phyloP scores from a whole-genome alignment of 2,113 vertebrate genomes.

The Hemiprocne comata region DNA sequence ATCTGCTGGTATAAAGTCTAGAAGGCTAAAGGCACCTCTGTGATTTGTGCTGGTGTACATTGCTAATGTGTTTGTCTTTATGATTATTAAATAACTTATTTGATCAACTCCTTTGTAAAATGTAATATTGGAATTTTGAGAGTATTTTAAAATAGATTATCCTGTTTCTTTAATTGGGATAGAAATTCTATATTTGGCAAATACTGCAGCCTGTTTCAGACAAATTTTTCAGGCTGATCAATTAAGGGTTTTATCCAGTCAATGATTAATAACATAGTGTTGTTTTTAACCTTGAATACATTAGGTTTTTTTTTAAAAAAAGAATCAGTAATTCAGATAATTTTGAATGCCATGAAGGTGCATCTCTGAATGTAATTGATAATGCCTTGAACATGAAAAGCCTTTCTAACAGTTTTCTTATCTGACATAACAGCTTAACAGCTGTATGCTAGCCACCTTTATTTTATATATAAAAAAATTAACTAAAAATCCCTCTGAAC shows the following conservation, averaged over 20 bases:
- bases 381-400: slow-evolving; percentile 2
- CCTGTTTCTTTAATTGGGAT: not conserved
- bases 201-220: not conserved
- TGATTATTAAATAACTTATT: not conserved
- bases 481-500: slow-evolving; percentile 73
- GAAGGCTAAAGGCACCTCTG: not conserved
- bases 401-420: slow-evolving; percentile 15
- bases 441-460: slow-evolving; percentile 47
- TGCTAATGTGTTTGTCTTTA: not conserved
- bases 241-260: not conserved
- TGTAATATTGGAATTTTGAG: not conserved
- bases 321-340: slow-evolving; percentile 9
- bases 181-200: not conserved
- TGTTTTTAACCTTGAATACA: not conserved
- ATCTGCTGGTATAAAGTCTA: not conserved
- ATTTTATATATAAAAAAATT: slow-evolving; percentile 64
- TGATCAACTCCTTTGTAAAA: not conserved
- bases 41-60: not conserved
- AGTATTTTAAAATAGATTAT: not conserved
- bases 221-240: not conserved
- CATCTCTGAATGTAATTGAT: not conserved
- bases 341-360: not conserved
- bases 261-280: not conserved
- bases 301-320: not conserved
- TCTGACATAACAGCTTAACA: slow-evolving; percentile 64